A percentile compares a stretch with the other conserved stretches of the same genome.
Evolutionary conservation across 2,113 vertebrate genomes (phyloP).

Genomic region (Phaethornis superciliosus): DNA sequence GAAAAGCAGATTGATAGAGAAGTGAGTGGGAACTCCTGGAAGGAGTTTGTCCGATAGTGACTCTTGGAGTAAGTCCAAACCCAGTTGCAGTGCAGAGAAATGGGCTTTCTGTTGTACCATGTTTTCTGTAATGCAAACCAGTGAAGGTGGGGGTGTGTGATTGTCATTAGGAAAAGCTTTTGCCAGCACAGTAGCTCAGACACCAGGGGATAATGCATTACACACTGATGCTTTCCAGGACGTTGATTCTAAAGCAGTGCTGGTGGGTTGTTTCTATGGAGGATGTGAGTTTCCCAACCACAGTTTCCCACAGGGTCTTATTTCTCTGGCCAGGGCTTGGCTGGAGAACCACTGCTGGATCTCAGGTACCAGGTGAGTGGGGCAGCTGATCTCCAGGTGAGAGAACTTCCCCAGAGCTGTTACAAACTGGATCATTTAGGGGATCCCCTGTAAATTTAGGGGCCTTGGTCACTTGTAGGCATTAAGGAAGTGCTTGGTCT

Average conservation of each 20-base stretch:
- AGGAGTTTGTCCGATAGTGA: slow-evolving; percentile 49
- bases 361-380: background rate
- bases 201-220: slow-evolving; percentile 42
- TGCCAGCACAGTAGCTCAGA: slow-evolving; percentile 67
- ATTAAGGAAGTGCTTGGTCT: background rate
- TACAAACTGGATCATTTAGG: rapidly evolving
- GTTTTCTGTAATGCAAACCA: slow-evolving; percentile 65
- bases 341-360: background rate
- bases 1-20: slow-evolving; percentile 2
- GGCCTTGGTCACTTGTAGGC: background rate
- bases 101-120: background rate
- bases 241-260: background rate
- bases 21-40: slow-evolving; percentile 23
- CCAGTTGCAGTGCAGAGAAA: slow-evolving; percentile 6
- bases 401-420: background rate
- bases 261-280: background rate
- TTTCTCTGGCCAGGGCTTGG: background rate
- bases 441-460: rapidly evolving
- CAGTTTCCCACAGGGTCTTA: background rate
- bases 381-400: background rate
- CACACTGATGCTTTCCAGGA: slow-evolving; percentile 51
- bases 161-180: slow-evolving; percentile 33
- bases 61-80: slow-evolving; percentile 38
- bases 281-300: background rate
- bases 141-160: background rate